Conservation (phyloP, 2,797 vertebrate genomes). For the Echeneis naucrates region DNA sequence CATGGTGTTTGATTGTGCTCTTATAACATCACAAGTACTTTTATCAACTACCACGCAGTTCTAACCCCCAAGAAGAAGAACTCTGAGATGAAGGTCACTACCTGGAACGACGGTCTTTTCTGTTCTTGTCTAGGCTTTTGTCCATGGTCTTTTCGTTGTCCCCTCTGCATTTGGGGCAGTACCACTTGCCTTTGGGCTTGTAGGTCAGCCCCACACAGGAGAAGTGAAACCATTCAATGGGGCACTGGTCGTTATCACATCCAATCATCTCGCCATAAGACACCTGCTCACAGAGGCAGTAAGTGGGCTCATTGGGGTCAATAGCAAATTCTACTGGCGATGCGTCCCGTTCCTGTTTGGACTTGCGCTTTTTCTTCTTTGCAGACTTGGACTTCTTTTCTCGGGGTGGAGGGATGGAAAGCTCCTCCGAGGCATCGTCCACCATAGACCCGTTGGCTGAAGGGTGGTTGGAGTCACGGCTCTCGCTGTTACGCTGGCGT, state of each 20-base stretch:
- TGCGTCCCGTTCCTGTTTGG: constrained; percentile 93
- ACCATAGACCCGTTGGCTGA: constrained; percentile 90
- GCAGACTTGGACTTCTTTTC: constrained; percentile 96
- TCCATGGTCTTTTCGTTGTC: constrained; percentile 99
- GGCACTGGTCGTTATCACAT: constrained; percentile 97
- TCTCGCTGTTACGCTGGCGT: constrained; percentile 94
- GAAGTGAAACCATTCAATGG: constrained; percentile 99
- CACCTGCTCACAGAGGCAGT: constrained; percentile 98
- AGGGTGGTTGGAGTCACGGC: constrained; percentile 92
- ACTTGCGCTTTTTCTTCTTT: constrained; percentile 98
- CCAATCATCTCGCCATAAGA: constrained; percentile 99
- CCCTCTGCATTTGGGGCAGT: constrained; percentile 97
- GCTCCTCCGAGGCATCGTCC: constrained; percentile 89
- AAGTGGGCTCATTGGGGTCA: constrained; percentile 98
- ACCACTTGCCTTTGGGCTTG: constrained; percentile 99
- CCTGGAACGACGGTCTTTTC: constrained; percentile 97
- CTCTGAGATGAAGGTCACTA: constrained; percentile 82
- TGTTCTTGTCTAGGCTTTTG: constrained; percentile 96
- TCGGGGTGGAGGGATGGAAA: constrained; percentile 84
- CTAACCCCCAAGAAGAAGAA: constrained; percentile 9
- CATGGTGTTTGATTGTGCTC: constrained; percentile 67
- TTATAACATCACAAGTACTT: constrained; percentile 50
- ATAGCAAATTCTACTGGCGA: constrained; percentile 96
- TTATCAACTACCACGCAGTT: constrained; percentile 24
- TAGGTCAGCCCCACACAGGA: constrained; percentile 97